Base-by-base conservation (phyloP, 2,888 invertebrate genomes). In the Athalia circularis region DNA sequence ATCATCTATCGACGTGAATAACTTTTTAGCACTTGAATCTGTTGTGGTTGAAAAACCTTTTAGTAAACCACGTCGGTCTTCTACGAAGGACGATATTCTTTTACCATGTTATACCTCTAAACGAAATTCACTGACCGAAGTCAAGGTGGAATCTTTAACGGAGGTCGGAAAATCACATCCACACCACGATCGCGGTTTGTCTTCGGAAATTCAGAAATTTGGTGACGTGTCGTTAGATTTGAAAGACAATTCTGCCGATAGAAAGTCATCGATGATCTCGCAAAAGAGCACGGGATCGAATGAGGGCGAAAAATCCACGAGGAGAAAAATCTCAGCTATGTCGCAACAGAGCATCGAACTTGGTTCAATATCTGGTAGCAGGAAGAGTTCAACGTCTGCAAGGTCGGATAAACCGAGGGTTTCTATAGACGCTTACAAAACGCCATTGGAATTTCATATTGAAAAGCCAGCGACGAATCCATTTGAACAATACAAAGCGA, bases 401-500 rank as follows among this genome's bases (percentile, higher is more conserved):
- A 68, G 62, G 11, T 45, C 29, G 2, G 82, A 81, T 9, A 86
- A 84, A 48, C 84, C 85, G 0, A 80, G 84, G 47, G 82, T 86
- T 11, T 84, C 82, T 7, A 82, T 86, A 67, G 84, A 86, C 13
- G 84, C 82, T 50, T 86, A 86, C 43, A 84, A 85, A 67, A 79
- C 87, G 7, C 54, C 84, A 7, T 52, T 80, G 15, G 86, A 87
- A 78, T 81, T 84, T 0, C 85, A 81, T 57, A 82, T 86, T 11
- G 86, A 88, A 43, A 84, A 84, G 62, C 84, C 87, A 3, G 76
- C 48, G 29, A 80, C 75, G 77, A 80, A 86, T 80, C 84, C 85
- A 0, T 86, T 85, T 52, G 82, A 84, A 61, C 83, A 84, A 11
- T 85, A 85, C 65, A 81, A 68, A 80, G 84, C 83, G 8, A 83